These are phyloP conservation scores for Pachyseris speciosa DNA, from an alignment of 64 coral and sea anemone genomes.

Conservation along the genomic window DNA sequence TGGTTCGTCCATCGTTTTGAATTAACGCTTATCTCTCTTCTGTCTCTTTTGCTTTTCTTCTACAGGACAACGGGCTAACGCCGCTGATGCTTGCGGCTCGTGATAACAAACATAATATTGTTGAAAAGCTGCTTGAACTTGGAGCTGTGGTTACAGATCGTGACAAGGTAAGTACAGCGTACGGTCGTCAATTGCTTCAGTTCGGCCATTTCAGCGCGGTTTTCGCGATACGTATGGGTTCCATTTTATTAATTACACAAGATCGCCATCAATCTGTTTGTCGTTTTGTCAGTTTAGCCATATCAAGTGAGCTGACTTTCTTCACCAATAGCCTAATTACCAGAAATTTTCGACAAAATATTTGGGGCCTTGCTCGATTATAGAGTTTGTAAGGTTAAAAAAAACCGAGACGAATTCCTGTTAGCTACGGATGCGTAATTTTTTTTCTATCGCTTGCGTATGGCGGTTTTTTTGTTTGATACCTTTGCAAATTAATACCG, in stretches of 20 bases:
- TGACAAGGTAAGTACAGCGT: conserved; percentile 60
- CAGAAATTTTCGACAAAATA: not conserved
- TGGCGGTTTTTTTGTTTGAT: not conserved
- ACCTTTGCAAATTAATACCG: not conserved
- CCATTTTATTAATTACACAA: conserved; percentile 30
- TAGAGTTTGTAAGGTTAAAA: no score
- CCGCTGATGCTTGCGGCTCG: conserved; percentile 93
- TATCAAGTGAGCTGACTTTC: not conserved
- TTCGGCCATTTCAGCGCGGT: not conserved
- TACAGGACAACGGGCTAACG: conserved; percentile 93
- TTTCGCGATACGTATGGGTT: not conserved
- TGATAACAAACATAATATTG: conserved; percentile 91
- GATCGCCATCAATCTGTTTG: not conserved
- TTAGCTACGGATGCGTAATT: no score
- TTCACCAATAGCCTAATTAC: not conserved
- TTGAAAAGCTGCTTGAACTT: conserved; percentile 89
- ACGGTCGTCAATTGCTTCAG: not conserved
- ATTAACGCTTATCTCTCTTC: not conserved
- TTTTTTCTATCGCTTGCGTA: not conserved
- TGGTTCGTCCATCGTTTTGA: not conserved
- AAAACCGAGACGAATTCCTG: no score
- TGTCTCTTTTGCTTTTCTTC: not conserved
- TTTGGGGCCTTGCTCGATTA: not conserved
- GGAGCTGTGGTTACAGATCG: conserved; percentile 77
- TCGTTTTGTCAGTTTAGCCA: conserved; percentile 26